Conservation (phyloP, 2,888 invertebrate species). For the Aricia artaxerxes region DNA sequence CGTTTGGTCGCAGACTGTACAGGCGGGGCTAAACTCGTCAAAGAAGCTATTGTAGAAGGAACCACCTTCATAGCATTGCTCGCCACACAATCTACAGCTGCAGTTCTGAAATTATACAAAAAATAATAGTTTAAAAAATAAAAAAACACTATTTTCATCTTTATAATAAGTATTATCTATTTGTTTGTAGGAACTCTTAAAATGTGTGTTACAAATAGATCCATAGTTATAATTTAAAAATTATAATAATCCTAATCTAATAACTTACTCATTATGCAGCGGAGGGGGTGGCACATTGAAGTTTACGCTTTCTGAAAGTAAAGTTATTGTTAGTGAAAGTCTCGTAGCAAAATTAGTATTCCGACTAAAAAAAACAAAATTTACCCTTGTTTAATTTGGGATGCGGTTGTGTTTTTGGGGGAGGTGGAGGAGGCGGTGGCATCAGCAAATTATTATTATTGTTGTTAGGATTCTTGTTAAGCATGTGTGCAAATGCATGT, state of each 20-base stretch:
- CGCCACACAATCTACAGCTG: slow-evolving; percentile 38
- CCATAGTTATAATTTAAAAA: background rate
- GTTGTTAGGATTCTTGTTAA: background rate
- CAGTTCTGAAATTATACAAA: slow-evolving; percentile 31
- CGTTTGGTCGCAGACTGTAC: slow-evolving; percentile 37
- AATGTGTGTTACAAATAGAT: background rate
- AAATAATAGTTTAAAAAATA: slow-evolving; percentile 34
- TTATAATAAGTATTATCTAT: background rate
- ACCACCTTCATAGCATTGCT: slow-evolving; percentile 37
- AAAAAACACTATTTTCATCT: too few relatives aligned
- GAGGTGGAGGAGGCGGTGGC: slow-evolving; percentile 48
- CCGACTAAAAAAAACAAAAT: background rate
- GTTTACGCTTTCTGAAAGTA: slow-evolving; percentile 5
- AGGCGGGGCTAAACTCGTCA: background rate
- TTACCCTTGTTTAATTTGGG: background rate
- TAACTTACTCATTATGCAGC: slow-evolving; percentile 35
- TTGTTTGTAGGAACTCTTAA: background rate
- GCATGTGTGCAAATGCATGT: slow-evolving; percentile 50
- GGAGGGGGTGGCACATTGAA: slow-evolving; percentile 13
- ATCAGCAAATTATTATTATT: slow-evolving; percentile 47
- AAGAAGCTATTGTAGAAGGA: slow-evolving; percentile 3
- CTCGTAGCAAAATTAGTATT: background rate
- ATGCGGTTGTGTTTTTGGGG: slow-evolving; percentile 10
- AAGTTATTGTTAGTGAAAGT: background rate
- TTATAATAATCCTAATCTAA: background rate